These are phyloP conservation scores for Uropetala carovei DNA, from an alignment of 2,888 invertebrate genomes.

Conservation along the genomic window DNA sequence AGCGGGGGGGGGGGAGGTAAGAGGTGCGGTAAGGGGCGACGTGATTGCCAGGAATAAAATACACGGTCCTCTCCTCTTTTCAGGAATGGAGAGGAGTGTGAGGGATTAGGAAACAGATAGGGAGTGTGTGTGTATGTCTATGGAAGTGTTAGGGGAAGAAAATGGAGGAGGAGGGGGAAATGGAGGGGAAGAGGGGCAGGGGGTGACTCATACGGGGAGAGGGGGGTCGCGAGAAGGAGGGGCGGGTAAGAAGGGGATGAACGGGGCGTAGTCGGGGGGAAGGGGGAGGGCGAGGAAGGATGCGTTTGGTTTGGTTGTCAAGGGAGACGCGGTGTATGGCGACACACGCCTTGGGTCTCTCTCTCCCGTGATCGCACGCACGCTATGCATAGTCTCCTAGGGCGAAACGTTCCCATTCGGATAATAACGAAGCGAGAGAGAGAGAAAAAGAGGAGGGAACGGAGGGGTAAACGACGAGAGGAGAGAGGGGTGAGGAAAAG, in stretches of 20 bases:
- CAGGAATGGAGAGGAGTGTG: no score
- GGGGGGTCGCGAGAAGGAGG: neutral
- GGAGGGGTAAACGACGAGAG: neutral
- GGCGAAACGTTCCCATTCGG: neutral
- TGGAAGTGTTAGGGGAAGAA: no score
- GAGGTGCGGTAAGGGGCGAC: no score
- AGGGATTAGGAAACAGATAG: no score
- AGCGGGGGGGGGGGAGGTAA: neutral
- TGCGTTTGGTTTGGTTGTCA: neutral
- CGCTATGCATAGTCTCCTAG: neutral
- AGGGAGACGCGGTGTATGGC: conserved; percentile 14
- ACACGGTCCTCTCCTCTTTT: no score
- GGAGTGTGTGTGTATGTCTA: no score
- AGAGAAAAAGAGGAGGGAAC: neutral
- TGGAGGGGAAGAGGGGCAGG: neutral
- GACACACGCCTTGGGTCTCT: neutral
- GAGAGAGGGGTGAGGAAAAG: neutral
- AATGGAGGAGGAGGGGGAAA: no score
- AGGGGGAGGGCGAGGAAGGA: neutral
- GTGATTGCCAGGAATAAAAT: no score
- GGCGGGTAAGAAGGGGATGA: neutral
- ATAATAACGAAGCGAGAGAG: neutral
- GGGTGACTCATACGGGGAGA: neutral
- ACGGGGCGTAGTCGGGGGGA: neutral
- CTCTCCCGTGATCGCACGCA: neutral